Evolutionary conservation across 2,797 vertebrate genomes (phyloP), one percentile per base, ranked within the genome.

Genomic region (Silurus lanzhouensis): DNA sequence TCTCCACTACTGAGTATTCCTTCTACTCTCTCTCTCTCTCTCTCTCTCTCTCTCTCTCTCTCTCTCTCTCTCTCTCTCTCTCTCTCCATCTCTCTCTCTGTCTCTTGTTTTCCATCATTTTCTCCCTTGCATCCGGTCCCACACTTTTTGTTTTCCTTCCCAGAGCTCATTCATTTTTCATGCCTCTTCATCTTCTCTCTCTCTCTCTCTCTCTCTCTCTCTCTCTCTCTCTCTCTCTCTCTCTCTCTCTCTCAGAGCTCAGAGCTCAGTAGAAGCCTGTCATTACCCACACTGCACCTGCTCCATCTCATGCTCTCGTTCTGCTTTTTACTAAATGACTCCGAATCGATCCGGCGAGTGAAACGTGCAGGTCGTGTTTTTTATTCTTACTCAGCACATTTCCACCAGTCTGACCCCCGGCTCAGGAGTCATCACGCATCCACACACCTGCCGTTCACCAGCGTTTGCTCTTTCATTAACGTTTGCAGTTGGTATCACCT

Each of bases 401-500:
- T 25, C 25, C 19, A 14, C 75, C 38, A 38, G 17, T 38, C 67
- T 74, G 57, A 27, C 22, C n/a, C 57, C 22, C 38, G 3, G 46
- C 70, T 44, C 48, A 66, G 13, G 57, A 31, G 31, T 46, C 20
- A 25, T 66, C 25, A 48, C 3, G 7, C 48, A 22, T 66, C 63
- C 78, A 68, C 27, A 20, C 72, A 57, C 83, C 83, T 87, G 79
- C 77, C 57, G 86, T 44, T 13, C 52, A 6, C 7, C 27, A 46
- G 27, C 2, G n/a, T 61, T 46, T 63, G 15, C 63, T 57, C 63
- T 81, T 86, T 67, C 63, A 82, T 57, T 64, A 64, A 67, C 78
- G 25, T 71, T 76, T 38, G 76, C 91, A 92, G 90, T 91, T 91
- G 90, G 87, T 87, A 31, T 77, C 77, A 84, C 25, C 48, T 10